phyloP scores from a whole-genome alignment of 2,888 invertebrate species.

The Nemapogon koenigi region DNA sequence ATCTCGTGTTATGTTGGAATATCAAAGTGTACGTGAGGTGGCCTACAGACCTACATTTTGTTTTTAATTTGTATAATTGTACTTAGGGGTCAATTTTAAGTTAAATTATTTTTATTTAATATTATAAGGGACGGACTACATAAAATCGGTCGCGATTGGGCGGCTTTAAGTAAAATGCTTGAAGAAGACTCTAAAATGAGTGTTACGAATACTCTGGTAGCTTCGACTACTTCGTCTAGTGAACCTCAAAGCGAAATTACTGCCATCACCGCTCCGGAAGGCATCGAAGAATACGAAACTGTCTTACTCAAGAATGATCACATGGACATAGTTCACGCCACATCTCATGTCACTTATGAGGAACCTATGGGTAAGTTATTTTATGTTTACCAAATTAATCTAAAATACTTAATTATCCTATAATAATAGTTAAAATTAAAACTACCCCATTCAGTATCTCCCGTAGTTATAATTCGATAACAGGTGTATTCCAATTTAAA shows the following conservation, averaged over 20 bases:
- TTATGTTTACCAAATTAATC: no score
- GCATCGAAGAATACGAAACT: no score
- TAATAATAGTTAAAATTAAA: no score
- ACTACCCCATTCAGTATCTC: no score
- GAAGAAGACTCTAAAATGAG: constrained; percentile 73
- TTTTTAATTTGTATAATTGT: constrained; percentile 40
- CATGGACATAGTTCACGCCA: no score
- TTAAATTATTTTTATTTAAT: constrained; percentile 52
- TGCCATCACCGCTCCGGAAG: no score
- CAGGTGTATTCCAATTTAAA: no score
- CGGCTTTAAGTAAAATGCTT: constrained; percentile 66
- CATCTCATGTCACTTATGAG: constrained; percentile 68
- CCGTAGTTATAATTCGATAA: no score
- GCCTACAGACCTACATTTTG: constrained; percentile 88
- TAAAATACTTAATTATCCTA: no score
- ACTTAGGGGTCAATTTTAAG: constrained; percentile 60
- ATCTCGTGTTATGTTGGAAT: constrained; percentile 76
- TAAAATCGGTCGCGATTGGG: constrained; percentile 27
- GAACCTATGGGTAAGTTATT: constrained; percentile 63
- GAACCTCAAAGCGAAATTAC: constrained; percentile 53
- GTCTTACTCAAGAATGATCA: no score
- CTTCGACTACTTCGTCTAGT: constrained; percentile 66
- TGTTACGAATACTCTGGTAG: constrained; percentile 71
- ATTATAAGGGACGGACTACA: constrained; percentile 48
- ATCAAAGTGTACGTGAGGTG: constrained; percentile 85